Conservation (phyloP, 1,140 invertebrate genomes). For the Neodiprion virginianus region DNA sequence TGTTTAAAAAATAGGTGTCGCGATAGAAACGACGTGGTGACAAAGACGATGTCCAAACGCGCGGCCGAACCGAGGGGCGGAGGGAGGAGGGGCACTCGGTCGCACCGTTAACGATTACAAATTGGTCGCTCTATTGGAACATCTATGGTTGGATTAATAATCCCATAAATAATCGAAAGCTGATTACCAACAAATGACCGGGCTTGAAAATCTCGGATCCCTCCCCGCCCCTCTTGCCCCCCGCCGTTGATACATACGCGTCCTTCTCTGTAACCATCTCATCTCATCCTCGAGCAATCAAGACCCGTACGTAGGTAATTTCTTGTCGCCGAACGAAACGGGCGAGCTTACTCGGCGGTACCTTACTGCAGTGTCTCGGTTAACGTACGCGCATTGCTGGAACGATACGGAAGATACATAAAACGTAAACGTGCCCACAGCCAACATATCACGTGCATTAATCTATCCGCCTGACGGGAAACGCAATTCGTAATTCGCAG, state of each 20-base stretch:
- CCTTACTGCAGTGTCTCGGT: too few relatives aligned
- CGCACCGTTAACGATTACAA: constrained; percentile 55
- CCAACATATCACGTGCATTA: constrained; percentile 59
- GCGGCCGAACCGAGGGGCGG: neutral
- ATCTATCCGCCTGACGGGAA: constrained; percentile 48
- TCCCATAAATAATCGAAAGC: constrained; percentile 60
- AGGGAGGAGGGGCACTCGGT: neutral
- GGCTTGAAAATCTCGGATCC: neutral
- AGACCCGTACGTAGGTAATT: neutral
- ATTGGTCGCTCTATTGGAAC: constrained; percentile 52
- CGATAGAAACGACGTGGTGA: neutral
- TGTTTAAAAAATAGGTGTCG: neutral
- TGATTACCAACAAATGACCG: constrained; percentile 49
- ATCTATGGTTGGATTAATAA: constrained; percentile 55
- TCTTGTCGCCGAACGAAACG: neutral
- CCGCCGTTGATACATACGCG: too few relatives aligned
- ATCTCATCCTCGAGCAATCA: neutral
- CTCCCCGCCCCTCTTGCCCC: too few relatives aligned
- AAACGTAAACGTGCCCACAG: constrained; percentile 53
- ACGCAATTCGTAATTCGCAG: constrained; percentile 49
- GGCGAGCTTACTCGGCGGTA: neutral
- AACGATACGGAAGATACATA: constrained; percentile 26
- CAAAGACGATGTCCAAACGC: constrained; percentile 1
- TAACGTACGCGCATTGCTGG: too few relatives aligned
- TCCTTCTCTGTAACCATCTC: neutral